These are phyloP conservation scores for Tetrapedia diversipes DNA, from an alignment of 2,888 invertebrate genomes.

Conservation along the genomic window DNA sequence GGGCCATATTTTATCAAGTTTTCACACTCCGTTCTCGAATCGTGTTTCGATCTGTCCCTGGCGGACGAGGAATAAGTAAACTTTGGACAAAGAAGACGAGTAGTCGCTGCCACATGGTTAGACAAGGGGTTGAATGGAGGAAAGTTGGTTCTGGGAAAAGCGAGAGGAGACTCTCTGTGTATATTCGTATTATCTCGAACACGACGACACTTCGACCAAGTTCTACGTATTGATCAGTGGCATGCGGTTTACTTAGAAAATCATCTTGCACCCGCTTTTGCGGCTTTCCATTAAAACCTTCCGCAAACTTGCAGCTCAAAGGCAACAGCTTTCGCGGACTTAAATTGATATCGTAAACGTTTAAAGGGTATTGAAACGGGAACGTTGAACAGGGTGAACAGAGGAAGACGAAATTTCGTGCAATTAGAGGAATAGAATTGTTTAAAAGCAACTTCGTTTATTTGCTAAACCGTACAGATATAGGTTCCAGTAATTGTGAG, in stretches of 20 bases:
- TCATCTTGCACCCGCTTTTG: slow-evolving; percentile 35
- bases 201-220: slow-evolving; percentile 64
- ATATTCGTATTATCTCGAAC: slow-evolving; percentile 69
- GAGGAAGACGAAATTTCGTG: background rate
- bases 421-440: background rate
- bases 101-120: slow-evolving; percentile 60
- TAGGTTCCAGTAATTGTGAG: no score
- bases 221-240: slow-evolving; percentile 67
- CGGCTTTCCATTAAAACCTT: slow-evolving; percentile 46
- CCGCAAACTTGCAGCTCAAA: background rate
- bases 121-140: slow-evolving; percentile 59
- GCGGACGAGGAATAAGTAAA: slow-evolving; percentile 53
- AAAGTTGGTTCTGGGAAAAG: slow-evolving; percentile 48
- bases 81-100: slow-evolving; percentile 54
- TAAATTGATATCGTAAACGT: slow-evolving; percentile 27
- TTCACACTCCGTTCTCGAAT: slow-evolving; percentile 41
- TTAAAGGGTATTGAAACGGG: background rate
- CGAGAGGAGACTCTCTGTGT: slow-evolving; percentile 44
- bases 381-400: background rate
- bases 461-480: background rate
- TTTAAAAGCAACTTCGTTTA: background rate
- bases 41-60: slow-evolving; percentile 52
- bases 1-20: slow-evolving; percentile 30
- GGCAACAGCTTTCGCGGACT: background rate
- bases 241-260: slow-evolving; percentile 55